Evolutionary conservation across 1,140 invertebrate genomes (phyloP).

Genomic region (Halesus radiatus): DNA sequence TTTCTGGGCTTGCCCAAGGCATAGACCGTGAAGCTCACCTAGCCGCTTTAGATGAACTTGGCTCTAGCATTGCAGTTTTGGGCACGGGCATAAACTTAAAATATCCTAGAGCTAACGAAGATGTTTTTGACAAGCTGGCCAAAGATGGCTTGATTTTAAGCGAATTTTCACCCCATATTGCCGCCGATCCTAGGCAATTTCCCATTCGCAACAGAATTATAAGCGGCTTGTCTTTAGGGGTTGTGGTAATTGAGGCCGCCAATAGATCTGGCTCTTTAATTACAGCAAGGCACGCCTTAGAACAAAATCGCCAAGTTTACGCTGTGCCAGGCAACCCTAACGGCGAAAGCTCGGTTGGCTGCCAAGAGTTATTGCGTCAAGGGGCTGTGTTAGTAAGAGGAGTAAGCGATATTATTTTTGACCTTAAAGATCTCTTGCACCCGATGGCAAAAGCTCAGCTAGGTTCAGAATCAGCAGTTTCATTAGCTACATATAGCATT

Average conservation of each 20-base stretch:
- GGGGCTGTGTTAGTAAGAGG: too few species aligned
- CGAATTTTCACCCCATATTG: background rate
- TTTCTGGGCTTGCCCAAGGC: conserved; percentile 1
- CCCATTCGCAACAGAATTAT: background rate
- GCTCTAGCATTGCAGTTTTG: background rate
- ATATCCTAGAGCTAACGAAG: background rate
- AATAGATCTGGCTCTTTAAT: conserved; percentile 1
- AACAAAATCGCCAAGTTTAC: conserved; percentile 6
- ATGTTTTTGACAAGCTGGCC: background rate
- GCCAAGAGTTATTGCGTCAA: too few species aligned
- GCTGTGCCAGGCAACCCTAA: background rate
- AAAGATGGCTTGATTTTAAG: background rate
- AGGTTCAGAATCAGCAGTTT: too few species aligned
- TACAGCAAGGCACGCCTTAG: conserved; percentile 1
- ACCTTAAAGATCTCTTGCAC: too few species aligned
- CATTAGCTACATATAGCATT: too few species aligned
- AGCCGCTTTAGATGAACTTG: background rate
- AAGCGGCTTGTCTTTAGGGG: background rate
- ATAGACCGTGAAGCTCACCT: background rate
- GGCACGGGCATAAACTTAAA: background rate
- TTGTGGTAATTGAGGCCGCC: background rate
- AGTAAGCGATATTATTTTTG: too few species aligned
- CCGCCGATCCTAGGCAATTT: background rate
- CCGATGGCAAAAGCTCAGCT: too few species aligned
- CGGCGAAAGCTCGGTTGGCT: too few species aligned